Base-by-base conservation (phyloP, 2,113 vertebrate genomes). In the Synchiropus splendidus region DNA sequence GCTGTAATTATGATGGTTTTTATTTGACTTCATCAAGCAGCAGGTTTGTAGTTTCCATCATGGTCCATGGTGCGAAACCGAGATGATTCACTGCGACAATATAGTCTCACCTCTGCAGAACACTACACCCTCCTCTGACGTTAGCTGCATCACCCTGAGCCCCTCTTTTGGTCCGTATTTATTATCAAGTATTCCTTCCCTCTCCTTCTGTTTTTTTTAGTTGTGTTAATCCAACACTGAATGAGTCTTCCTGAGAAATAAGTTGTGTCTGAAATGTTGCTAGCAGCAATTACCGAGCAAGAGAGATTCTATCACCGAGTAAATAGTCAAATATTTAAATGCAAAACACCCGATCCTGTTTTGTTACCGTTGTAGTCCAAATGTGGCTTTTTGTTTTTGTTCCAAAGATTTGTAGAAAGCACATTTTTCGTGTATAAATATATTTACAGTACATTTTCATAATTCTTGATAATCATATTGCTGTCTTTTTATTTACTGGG, bases 331-430 rank as follows among this genome's bases (percentile, higher is more conserved):
- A 70, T 77, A 72, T 80, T 79, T 79, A 78, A 74, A 79, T 79
- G 80, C 74, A 45, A 51, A 27, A 36, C 17, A 75, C 48, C 59
- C 65, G 59, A 73, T 50, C 67, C 80, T 79, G 79, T 80, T 80
- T 83, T 72, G 77, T 73, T 73, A 74, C 61, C 27, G 52, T 77
- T 78, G 69, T 80, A 75, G 55, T 69, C 66, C 58, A 70, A 70
- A 65, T 16, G 72, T 80, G 74, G 75, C 74, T 77, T 72, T 37
- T 74, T 75, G 53, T 74, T 80, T 83, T 79, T 58, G 79, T 80
- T 83, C 79, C 81, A 81, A 83, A 82, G 79, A 82, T 76, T 82
- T 80, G 66, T 82, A 77, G 77, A 77, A 74, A 79, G 79, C 79
- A 77, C 75, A 81, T 78, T 77, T 78, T 72, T 79, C 62, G 64